phyloP scores from a whole-genome alignment of 2,113 vertebrate species.

The Halcyon malimbica region DNA sequence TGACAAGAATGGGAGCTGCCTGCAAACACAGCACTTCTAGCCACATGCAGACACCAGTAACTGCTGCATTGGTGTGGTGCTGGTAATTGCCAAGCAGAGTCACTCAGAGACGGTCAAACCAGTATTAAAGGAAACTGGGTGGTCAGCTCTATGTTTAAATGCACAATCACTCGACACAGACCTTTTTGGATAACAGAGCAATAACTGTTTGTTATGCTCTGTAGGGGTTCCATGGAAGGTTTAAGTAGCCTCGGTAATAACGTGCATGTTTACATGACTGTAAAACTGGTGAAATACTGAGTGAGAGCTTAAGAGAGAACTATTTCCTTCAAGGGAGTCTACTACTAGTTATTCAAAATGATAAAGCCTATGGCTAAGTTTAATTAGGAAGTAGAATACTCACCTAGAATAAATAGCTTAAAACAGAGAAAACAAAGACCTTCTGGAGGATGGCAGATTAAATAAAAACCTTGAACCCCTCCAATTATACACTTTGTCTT shows the following conservation, averaged over 20 bases:
- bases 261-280: not conserved
- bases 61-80: not conserved
- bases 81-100: not conserved
- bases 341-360: not conserved
- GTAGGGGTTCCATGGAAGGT: not conserved
- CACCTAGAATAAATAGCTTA: not conserved
- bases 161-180: not conserved
- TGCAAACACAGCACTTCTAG: not conserved
- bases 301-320: not conserved
- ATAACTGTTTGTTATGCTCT: not conserved
- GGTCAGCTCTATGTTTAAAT: not conserved
- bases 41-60: not conserved
- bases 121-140: not conserved
- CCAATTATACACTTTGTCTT: not conserved
- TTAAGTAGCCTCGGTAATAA: not conserved
- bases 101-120: not conserved
- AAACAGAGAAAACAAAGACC: not conserved
- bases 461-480: not conserved
- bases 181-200: not conserved
- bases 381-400: not conserved
- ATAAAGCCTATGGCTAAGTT: not conserved
- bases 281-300: not conserved
- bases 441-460: not conserved
- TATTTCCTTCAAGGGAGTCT: not conserved
- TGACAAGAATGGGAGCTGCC: not conserved